A percentile compares a stretch with the other conserved stretches of the same genome.
Evolutionary conservation across 1,140 invertebrate species (phyloP).

Genomic region (Bombus waltoni): DNA sequence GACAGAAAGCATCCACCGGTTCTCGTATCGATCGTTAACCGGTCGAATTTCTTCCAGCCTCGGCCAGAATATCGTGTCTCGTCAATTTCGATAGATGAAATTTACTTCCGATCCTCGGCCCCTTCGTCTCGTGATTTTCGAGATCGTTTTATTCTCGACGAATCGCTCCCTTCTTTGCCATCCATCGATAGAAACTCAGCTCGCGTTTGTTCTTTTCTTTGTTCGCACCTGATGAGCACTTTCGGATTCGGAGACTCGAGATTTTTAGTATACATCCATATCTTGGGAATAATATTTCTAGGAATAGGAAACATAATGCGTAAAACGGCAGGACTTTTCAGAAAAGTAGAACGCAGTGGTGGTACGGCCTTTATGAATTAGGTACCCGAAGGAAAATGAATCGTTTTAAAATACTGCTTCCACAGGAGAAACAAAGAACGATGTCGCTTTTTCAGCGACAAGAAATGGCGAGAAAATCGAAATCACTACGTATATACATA

Average conservation of each 20-base stretch:
- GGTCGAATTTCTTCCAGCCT: conserved; percentile 9
- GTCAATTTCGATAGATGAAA: conserved; percentile 32
- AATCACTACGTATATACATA: no score
- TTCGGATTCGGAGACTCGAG: background rate
- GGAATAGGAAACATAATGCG: background rate
- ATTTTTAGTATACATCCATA: no score
- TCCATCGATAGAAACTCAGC: background rate
- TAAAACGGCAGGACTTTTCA: background rate
- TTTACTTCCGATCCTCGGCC: background rate
- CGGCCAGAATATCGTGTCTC: background rate
- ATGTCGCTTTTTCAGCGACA: no score
- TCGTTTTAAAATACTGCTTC: no score
- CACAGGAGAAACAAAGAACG: no score
- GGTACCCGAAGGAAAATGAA: no score
- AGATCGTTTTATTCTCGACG: background rate
- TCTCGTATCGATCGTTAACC: conserved; percentile 16
- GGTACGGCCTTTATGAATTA: no score
- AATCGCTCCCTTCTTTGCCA: background rate
- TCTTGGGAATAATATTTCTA: no score
- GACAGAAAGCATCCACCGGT: background rate
- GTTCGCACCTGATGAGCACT: no score
- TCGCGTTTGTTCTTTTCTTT: background rate
- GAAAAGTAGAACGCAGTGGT: background rate
- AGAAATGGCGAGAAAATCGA: no score
- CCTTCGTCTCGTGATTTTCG: background rate